Conservation (phyloP, 2,797 vertebrate genomes). For the Cyprinodon diabolis region DNA sequence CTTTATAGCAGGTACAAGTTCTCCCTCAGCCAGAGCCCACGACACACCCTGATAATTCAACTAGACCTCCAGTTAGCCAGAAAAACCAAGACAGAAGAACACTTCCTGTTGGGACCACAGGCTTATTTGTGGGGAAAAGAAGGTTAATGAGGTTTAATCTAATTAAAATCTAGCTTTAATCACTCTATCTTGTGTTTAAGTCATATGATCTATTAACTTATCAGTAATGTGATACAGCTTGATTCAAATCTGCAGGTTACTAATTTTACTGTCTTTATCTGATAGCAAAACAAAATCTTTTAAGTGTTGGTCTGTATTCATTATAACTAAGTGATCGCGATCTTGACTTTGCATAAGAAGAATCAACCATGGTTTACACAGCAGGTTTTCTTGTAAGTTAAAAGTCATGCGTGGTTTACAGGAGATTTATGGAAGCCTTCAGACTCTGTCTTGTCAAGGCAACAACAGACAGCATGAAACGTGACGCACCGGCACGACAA, state of each 20-base stretch:
- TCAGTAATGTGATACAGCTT: slow-evolving; percentile 6
- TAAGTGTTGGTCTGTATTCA: not conserved
- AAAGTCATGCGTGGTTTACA: slow-evolving; percentile 3
- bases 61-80: slow-evolving; percentile 41
- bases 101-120: slow-evolving; percentile 35
- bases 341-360: not conserved
- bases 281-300: slow-evolving; percentile 11
- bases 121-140: not conserved
- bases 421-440: not conserved
- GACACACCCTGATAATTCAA: slow-evolving; percentile 25
- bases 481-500: slow-evolving; percentile 45
- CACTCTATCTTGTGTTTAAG: slow-evolving; percentile 9
- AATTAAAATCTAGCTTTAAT: not conserved
- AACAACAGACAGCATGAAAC: slow-evolving; percentile 33
- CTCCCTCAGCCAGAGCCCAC: slow-evolving; percentile 23
- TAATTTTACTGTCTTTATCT: not conserved
- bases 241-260: slow-evolving; percentile 2
- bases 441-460: slow-evolving; percentile 14
- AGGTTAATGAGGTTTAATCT: slow-evolving; percentile 7
- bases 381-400: not conserved
- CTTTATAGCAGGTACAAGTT: slow-evolving; percentile 16
- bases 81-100: slow-evolving; percentile 12
- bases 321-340: too few species aligned
- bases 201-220: slow-evolving; percentile 17
- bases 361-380: not conserved